These are phyloP conservation scores for Lacanobia oleracea DNA, from an alignment of 2,888 invertebrate genomes.

Conservation along the genomic window DNA sequence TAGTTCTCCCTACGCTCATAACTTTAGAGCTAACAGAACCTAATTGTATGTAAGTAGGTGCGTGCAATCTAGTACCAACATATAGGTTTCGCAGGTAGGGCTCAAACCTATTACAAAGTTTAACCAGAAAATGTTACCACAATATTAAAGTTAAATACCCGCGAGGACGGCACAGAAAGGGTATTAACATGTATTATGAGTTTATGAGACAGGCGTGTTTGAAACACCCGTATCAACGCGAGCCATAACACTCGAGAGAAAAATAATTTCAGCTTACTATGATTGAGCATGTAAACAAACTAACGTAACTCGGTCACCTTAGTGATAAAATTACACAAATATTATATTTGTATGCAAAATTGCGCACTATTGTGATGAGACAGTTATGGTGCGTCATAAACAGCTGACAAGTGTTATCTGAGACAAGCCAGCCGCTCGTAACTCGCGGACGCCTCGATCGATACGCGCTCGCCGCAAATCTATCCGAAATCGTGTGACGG, in stretches of 20 bases:
- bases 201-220: conserved; percentile 54
- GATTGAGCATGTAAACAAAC: conserved; percentile 38
- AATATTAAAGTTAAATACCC: conserved; percentile 58
- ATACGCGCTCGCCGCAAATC: conserved; percentile 72
- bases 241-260: conserved; percentile 53
- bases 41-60: conserved; percentile 15
- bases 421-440: conserved; percentile 73
- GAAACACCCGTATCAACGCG: conserved; percentile 49
- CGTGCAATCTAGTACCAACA: conserved; percentile 1
- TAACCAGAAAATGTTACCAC: conserved; percentile 38
- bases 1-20: conserved; percentile 30
- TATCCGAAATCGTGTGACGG: conserved; percentile 72
- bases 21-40: conserved; percentile 44
- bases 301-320: conserved; percentile 24
- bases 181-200: conserved; percentile 59
- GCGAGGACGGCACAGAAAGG: conserved; percentile 21
- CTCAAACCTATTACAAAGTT: conserved; percentile 39
- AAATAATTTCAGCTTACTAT: conserved; percentile 59
- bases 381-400: conserved; percentile 68
- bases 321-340: conserved; percentile 28
- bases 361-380: conserved; percentile 54
- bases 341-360: conserved; percentile 60
- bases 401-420: conserved; percentile 74
- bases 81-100: conserved; percentile 17
- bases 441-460: conserved; percentile 68